phyloP scores from a whole-genome alignment of 2,113 vertebrate species.

The Tautogolabrus adspersus region DNA sequence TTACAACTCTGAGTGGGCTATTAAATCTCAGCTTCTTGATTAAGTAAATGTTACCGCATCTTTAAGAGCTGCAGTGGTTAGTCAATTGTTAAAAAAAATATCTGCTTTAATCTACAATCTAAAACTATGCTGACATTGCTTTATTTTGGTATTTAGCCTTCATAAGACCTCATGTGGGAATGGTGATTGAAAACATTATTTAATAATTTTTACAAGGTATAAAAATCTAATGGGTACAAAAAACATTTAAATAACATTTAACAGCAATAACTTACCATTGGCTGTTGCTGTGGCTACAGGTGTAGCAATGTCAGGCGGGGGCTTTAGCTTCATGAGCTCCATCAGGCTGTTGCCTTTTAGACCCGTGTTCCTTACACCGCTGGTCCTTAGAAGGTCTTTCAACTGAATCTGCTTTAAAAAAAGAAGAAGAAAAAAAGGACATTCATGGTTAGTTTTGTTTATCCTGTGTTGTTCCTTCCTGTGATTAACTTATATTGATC shows the following conservation, averaged over 20 bases:
- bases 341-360: constrained; percentile 93
- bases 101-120: no score
- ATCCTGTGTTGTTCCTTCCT: no score
- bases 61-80: background rate
- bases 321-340: constrained; percentile 98
- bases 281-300: constrained; percentile 95
- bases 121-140: background rate
- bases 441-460: no score
- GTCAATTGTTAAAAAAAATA: background rate
- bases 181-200: background rate
- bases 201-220: no score
- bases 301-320: constrained; percentile 94
- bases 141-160: background rate
- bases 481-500: background rate
- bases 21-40: background rate
- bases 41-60: background rate
- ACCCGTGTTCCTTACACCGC: constrained; percentile 83
- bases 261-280: constrained; percentile 78
- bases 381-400: constrained; percentile 92
- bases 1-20: background rate
- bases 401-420: constrained; percentile 80
- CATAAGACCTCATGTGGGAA: background rate
- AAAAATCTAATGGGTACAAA: no score
- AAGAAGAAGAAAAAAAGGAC: background rate
- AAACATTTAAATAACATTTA: constrained; percentile 51